These are phyloP conservation scores for Orgyia antiqua DNA, from an alignment of 2,888 invertebrate genomes.

Conservation along the genomic window DNA sequence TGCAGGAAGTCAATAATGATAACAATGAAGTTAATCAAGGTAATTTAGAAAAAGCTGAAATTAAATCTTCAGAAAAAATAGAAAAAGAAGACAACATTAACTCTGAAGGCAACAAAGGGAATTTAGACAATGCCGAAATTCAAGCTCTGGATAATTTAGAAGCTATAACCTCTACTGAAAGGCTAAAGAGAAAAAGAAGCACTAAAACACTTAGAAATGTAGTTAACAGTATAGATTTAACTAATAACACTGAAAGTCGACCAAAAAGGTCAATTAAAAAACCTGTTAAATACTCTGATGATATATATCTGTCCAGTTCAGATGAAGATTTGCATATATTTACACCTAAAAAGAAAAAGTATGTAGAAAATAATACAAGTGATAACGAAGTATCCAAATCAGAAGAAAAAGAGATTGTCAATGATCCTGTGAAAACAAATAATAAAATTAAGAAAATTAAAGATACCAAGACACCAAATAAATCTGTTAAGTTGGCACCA, in stretches of 20 bases:
- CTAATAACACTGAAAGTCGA: slow-evolving; percentile 27
- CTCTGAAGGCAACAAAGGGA: slow-evolving; percentile 3
- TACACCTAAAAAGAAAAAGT: slow-evolving; percentile 59
- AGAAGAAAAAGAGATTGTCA: slow-evolving; percentile 3
- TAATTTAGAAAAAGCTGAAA: not conserved
- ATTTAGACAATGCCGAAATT: not conserved
- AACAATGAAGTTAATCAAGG: slow-evolving; percentile 4
- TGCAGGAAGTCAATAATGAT: slow-evolving; percentile 9
- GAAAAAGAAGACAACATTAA: slow-evolving; percentile 9
- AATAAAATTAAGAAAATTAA: slow-evolving; percentile 12
- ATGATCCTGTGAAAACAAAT: slow-evolving; percentile 7
- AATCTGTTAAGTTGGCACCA: slow-evolving; percentile 80
- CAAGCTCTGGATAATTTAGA: not conserved
- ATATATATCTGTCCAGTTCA: slow-evolving; percentile 45
- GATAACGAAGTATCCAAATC: slow-evolving; percentile 1
- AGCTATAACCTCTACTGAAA: slow-evolving; percentile 9
- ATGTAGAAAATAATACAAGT: slow-evolving; percentile 5
- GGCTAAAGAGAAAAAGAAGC: slow-evolving; percentile 18
- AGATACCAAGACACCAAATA: slow-evolving; percentile 14
- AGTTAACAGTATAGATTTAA: not conserved
- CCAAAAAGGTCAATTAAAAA: slow-evolving; percentile 56
- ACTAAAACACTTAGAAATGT: slow-evolving; percentile 8
- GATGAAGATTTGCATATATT: slow-evolving; percentile 67
- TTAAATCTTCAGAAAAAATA: too few relatives aligned
- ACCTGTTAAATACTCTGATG: slow-evolving; percentile 58